A percentile compares a stretch with the other conserved stretches of the same genome.
These are phyloP conservation scores for Scomber colias DNA, from an alignment of 2,113 vertebrate species.

Conservation along the genomic window DNA sequence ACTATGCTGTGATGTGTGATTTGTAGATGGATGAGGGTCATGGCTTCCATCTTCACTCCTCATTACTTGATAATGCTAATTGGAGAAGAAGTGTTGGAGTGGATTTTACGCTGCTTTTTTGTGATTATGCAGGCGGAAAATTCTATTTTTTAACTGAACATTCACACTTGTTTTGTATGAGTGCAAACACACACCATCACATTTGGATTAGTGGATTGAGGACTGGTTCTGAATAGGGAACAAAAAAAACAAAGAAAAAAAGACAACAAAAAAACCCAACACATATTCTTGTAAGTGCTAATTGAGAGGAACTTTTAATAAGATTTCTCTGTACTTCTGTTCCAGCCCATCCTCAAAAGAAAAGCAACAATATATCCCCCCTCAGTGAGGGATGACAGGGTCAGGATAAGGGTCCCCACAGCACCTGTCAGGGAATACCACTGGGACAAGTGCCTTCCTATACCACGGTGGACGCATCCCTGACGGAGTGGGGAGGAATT, in stretches of 20 bases:
- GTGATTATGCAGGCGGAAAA: conserved; percentile 43
- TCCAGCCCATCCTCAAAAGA: not conserved
- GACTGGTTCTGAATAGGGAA: not conserved
- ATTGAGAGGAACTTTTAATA: not conserved
- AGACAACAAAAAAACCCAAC: too few species aligned
- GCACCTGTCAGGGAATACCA: too few species aligned
- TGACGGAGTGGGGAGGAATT: too few species aligned
- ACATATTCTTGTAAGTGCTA: conserved; percentile 6
- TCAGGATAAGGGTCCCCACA: too few species aligned
- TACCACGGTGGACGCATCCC: too few species aligned
- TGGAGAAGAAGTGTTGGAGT: conserved; percentile 20
- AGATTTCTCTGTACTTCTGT: not conserved
- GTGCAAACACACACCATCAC: not conserved
- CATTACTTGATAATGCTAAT: conserved; percentile 76
- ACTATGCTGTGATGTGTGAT: conserved; percentile 55
- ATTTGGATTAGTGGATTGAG: not conserved
- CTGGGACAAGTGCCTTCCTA: too few species aligned
- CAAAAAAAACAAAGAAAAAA: not conserved
- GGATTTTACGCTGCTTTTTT: conserved; percentile 21
- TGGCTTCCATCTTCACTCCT: conserved; percentile 47
- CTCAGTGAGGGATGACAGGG: too few species aligned
- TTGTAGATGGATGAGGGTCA: conserved; percentile 55
- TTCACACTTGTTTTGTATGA: not conserved
- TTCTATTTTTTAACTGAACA: not conserved
- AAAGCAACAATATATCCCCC: too few species aligned